A percentile compares a stretch with the other conserved stretches of the same genome.
These are phyloP conservation scores for Reinhardtius hippoglossoides DNA, from an alignment of 2,113 vertebrate species.

Conservation along the genomic window DNA sequence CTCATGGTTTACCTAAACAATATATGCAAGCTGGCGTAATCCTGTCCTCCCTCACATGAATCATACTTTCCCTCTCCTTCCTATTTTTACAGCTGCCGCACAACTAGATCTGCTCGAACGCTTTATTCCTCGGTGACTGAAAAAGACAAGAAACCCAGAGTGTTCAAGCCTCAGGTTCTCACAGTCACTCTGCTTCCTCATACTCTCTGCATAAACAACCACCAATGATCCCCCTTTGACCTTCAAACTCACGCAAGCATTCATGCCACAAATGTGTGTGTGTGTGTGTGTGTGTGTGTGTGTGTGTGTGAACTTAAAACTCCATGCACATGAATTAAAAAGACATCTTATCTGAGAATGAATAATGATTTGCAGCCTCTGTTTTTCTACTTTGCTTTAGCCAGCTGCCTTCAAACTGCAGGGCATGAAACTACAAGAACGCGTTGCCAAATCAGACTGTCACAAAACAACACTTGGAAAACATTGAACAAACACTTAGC, in stretches of 20 bases:
- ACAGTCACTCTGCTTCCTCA: constrained; percentile 59
- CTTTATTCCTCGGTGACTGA: constrained; percentile 74
- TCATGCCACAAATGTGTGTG: constrained; percentile 28
- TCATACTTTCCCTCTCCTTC: constrained; percentile 78
- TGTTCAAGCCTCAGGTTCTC: constrained; percentile 62
- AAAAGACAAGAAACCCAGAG: constrained; percentile 71
- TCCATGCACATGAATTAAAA: constrained; percentile 8
- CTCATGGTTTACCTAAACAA: constrained; percentile 48
- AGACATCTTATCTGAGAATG: constrained; percentile 35
- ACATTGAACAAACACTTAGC: constrained; percentile 11
- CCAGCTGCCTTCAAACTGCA: constrained; percentile 20
- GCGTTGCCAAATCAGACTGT: constrained; percentile 27
- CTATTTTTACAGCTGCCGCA: constrained; percentile 85
- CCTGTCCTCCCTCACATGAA: constrained; percentile 74
- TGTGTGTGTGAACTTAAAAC: constrained; percentile 3
- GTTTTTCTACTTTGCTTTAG: constrained; percentile 38
- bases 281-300: neutral
- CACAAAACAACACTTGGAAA: constrained; percentile 35
- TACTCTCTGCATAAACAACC: constrained; percentile 62
- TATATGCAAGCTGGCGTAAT: constrained; percentile 56
- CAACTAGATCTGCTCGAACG: constrained; percentile 77
- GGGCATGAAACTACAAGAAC: constrained; percentile 14
- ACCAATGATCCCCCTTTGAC: constrained; percentile 62
- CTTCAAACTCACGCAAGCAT: constrained; percentile 38
- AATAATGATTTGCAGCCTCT: constrained; percentile 37